phyloP scores from a whole-genome alignment of 2,888 invertebrate genomes.

The Drosophila quinaria region DNA sequence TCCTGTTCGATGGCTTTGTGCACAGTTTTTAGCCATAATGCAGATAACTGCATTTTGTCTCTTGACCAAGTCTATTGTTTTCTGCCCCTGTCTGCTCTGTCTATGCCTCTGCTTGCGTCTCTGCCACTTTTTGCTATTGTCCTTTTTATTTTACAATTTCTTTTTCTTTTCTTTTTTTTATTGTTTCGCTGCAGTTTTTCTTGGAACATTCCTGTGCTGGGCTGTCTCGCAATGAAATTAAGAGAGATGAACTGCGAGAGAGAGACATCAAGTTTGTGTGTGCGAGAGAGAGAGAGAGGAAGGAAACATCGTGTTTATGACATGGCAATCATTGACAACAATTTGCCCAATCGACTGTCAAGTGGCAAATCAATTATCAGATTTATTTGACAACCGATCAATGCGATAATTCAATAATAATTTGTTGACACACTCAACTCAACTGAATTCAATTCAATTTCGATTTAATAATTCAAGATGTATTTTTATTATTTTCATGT shows the following conservation, averaged over 20 bases:
- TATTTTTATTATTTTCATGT: background rate
- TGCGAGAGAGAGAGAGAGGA: background rate
- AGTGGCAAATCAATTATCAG: slow-evolving; percentile 54
- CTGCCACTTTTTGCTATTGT: slow-evolving; percentile 73
- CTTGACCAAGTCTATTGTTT: slow-evolving; percentile 50
- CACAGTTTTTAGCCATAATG: slow-evolving; percentile 63
- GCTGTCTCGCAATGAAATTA: slow-evolving; percentile 31
- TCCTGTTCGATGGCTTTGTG: slow-evolving; percentile 53
- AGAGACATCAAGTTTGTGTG: background rate
- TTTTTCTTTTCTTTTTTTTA: slow-evolving; percentile 51
- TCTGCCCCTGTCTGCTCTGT: slow-evolving; percentile 3
- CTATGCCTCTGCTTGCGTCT: slow-evolving; percentile 17
- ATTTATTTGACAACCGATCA: slow-evolving; percentile 20
- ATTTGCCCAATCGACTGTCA: slow-evolving; percentile 33
- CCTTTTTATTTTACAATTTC: slow-evolving; percentile 64
- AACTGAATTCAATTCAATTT: slow-evolving; percentile 9
- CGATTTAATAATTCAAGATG: background rate
- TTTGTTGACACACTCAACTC: slow-evolving; percentile 25
- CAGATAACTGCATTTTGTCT: slow-evolving; percentile 75
- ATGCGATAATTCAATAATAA: slow-evolving; percentile 15
- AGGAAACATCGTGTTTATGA: background rate
- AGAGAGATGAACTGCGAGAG: slow-evolving; percentile 19
- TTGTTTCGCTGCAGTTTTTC: slow-evolving; percentile 60
- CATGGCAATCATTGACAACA: slow-evolving; percentile 6
- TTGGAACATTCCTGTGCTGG: slow-evolving; percentile 41